These are phyloP conservation scores for Machimus atricapillus DNA, from an alignment of 2,888 invertebrate genomes.

Conservation along the genomic window DNA sequence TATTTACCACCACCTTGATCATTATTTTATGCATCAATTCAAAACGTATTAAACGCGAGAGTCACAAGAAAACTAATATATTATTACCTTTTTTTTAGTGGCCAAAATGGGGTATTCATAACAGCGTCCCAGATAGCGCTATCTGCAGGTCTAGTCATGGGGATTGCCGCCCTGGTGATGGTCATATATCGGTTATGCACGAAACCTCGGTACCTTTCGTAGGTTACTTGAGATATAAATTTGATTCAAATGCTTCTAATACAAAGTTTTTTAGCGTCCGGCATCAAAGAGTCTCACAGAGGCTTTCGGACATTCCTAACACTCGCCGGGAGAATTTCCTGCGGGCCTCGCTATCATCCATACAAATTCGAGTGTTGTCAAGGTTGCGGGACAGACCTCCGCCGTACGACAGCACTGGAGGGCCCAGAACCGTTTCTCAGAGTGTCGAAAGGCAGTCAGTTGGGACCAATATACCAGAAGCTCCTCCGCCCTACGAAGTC, in stretches of 20 bases:
- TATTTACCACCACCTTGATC: no score
- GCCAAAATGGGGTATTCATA: slow-evolving; percentile 45
- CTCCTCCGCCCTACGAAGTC: slow-evolving; percentile 49
- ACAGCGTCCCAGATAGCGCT: slow-evolving; percentile 52
- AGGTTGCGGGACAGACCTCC: slow-evolving; percentile 52
- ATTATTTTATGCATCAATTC: no score
- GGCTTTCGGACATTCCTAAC: slow-evolving; percentile 41
- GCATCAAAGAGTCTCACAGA: slow-evolving; percentile 44
- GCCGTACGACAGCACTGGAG: slow-evolving; percentile 47
- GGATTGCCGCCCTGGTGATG: slow-evolving; percentile 51
- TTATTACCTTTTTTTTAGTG: background rate
- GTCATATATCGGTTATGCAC: slow-evolving; percentile 51
- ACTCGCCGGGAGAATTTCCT: slow-evolving; percentile 42
- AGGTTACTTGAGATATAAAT: background rate
- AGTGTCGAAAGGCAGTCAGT: background rate
- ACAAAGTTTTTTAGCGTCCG: slow-evolving; percentile 42
- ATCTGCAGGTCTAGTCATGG: slow-evolving; percentile 51
- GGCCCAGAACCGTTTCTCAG: slow-evolving; percentile 9
- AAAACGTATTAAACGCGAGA: no score
- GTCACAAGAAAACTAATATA: no score
- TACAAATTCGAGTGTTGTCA: slow-evolving; percentile 50
- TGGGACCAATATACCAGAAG: slow-evolving; percentile 34
- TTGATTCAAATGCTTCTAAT: background rate
- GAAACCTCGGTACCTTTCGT: slow-evolving; percentile 49
- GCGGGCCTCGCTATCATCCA: slow-evolving; percentile 50